Percentiles rank a stretch among this genome's conserved stretches.
phyloP scores from a whole-genome alignment of 2,797 vertebrate genomes.

The Ceyx erithaca region DNA sequence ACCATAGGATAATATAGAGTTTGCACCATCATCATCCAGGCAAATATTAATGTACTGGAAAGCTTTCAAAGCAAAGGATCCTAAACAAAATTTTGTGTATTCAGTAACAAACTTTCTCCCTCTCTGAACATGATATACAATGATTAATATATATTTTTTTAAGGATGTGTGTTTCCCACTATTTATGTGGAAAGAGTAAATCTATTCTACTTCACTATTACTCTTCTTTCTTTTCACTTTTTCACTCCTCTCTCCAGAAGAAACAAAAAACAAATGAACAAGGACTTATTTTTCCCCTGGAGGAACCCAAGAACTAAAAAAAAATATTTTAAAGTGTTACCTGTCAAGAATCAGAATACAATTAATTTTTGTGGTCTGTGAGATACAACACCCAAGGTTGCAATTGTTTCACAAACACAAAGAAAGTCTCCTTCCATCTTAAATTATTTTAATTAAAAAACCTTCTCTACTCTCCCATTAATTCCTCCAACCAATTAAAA shows the following conservation, averaged over 20 bases:
- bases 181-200: not conserved
- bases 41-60: not conserved
- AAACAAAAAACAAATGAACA: not conserved
- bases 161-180: not conserved
- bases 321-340: not conserved
- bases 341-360: not conserved
- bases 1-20: not conserved
- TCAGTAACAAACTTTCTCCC: not conserved
- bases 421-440: not conserved
- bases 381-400: not conserved
- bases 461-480: not conserved
- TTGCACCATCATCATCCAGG: not conserved
- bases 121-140: not conserved
- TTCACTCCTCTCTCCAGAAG: not conserved
- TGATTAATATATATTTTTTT: not conserved
- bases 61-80: not conserved
- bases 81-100: not conserved
- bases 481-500: not conserved
- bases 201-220: not conserved
- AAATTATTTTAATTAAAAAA: not conserved
- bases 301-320: not conserved
- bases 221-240: not conserved
- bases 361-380: not conserved
- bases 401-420: not conserved
- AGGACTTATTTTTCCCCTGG: not conserved